phyloP scores from a whole-genome alignment of 2,113 vertebrate species.

The Malaclemys terrapin region DNA sequence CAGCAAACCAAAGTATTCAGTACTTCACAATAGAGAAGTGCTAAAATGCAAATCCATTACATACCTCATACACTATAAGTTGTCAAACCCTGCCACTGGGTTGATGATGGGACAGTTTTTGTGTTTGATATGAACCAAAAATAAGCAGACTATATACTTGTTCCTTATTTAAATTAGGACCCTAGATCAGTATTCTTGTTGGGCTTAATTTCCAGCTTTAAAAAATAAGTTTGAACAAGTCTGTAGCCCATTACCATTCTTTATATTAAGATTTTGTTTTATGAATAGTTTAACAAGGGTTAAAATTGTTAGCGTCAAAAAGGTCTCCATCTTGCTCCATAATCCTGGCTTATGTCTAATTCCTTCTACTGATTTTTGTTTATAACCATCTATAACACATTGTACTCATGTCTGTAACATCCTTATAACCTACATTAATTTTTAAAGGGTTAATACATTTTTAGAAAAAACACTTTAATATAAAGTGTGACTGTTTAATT shows the following conservation, averaged over 20 bases:
- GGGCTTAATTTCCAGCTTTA: neutral
- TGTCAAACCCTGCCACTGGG: neutral
- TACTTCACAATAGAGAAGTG: neutral
- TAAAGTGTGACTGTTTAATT: neutral
- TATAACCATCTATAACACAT: neutral
- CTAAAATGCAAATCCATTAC: neutral
- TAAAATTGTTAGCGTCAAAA: neutral
- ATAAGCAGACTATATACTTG: neutral
- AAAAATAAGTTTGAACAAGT: neutral
- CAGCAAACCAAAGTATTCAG: neutral
- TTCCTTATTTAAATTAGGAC: neutral
- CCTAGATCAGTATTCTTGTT: neutral
- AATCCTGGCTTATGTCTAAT: neutral
- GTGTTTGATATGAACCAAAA: neutral
- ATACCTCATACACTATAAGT: neutral
- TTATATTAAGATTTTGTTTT: neutral
- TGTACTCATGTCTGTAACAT: neutral
- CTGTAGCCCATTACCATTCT: neutral
- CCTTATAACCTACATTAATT: neutral
- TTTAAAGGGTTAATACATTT: no score
- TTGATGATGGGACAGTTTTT: neutral
- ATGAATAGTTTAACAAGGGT: rapidly evolving
- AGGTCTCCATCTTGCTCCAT: neutral
- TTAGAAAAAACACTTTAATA: neutral
- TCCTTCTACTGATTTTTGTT: neutral